Evolutionary conservation across 2,113 vertebrate genomes (phyloP), one percentile per base, ranked within the genome.

Genomic region (Vidua macroura): DNA sequence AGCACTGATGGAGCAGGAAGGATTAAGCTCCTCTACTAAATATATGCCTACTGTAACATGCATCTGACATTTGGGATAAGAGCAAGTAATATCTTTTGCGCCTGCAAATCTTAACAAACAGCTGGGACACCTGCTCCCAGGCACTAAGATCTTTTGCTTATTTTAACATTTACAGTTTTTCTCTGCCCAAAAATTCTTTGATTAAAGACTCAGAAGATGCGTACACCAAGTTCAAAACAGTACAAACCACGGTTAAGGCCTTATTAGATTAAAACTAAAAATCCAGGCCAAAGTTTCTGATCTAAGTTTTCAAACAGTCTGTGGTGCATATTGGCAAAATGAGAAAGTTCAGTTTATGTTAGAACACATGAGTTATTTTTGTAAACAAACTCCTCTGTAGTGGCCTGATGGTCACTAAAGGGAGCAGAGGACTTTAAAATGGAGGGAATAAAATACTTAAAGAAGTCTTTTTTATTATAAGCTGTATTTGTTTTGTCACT

Each of bases 1-100:
- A 43, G 43, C 51, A 51, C 46, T 83, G 58, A 80, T 92, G 43
- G 51, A 89, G 31, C 49, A 87, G 70, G 70, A 89, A 87, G 78
- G 62, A 91, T 89, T 82, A 95, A 95, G 13, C 49, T 92, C 30
- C 52, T 52, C 44, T 75, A 16, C n/a, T 82, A 87, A 84, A 79
- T 68, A 60, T 51, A 62, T 56, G 15, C 17, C 56, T 60, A 44
- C 19, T 67, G 22, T 72, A 93, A 66, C 52, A 24, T 15, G 6
- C 17, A 35, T 53, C 46, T 68, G 69, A 92, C 70, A 79, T 91
- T 53, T 81, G 23, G 62, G 44, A 72, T 64, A 91, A 53, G 17
- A 89, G 18, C 62, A 84, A 89, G 39, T 41, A 83, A 75, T 68
- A 75, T 39, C 25, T 78, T 78, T 72, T 44, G 19, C 86, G 33